Base-by-base conservation (phyloP, 2,888 invertebrate genomes). In the Limnephilus rhombicus region DNA sequence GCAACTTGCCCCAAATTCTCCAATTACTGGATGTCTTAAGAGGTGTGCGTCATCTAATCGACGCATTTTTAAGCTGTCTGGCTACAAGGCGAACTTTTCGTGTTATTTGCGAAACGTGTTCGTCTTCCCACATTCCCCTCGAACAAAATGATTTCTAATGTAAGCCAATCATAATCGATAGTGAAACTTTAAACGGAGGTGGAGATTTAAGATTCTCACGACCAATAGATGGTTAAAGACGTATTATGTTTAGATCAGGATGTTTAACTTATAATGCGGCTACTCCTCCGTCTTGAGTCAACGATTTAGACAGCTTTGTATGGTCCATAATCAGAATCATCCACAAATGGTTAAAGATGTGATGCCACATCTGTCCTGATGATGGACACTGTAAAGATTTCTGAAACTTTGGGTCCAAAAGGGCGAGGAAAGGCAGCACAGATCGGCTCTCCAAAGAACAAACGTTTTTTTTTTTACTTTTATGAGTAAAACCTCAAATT, bases 1-100 rank as follows among this genome's bases (percentile, higher is more conserved):
- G 49, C 29, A 87, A 87, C 87, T 53, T 49, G 49, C 29, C 41
- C 85, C 85, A 45, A 45, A 45, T 86, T 45, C 68, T 87, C 9
- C 86, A 29, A 87, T 31, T 87, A 24, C 7, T 68, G 68, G 68
- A 24, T 68, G 68, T 68, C 68, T 68, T n/a, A 68, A 68, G 68
- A 68, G 68, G 24, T n/a, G 9, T 68, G 68, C 68, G 24, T 68
- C 68, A 68, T 68, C 68, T 68, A 68, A 68, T 68, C 68, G 68
- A 68, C 68, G 68, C 68, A 68, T 68, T 24, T 68, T 68, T 68
- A 68, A 9, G 24, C 68, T 68, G 68, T 68, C 68, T 68, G 68
- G 68, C 68, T 68, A 68, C 68, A 68, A 7, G 68, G 24, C 68
- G 68, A 68, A 68, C 68, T 24, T 68, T 68, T 68, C 24, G 68